Evolutionary conservation across 2,113 vertebrate genomes (phyloP).

Genomic region (Spea bombifrons): DNA sequence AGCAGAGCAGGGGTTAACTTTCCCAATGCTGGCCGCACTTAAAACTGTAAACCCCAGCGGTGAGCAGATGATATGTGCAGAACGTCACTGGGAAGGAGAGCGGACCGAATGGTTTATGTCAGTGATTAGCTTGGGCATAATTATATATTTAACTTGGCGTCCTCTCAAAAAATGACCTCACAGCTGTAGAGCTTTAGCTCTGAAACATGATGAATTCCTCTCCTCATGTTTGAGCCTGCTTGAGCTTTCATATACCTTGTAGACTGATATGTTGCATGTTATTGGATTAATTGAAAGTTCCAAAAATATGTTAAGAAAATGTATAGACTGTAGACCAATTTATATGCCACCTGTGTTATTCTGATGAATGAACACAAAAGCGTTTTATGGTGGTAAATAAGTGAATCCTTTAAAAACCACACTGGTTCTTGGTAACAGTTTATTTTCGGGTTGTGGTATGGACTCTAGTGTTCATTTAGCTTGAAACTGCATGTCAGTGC

Average conservation of each 20-base stretch:
- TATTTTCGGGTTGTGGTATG: too few relatives aligned
- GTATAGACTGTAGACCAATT: too few relatives aligned
- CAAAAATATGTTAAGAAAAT: too few relatives aligned
- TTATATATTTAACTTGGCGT: conserved; percentile 44
- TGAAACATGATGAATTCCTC: conserved; percentile 23
- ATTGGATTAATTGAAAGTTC: too few relatives aligned
- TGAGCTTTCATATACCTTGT: background rate
- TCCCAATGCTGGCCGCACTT: background rate
- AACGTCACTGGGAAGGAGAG: conserved; percentile 35
- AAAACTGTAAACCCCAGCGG: conserved; percentile 37
- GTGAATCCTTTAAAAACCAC: too few relatives aligned
- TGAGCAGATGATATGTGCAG: conserved; percentile 24
- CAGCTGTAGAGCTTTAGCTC: conserved; percentile 22
- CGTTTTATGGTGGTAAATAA: too few relatives aligned
- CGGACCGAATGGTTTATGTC: conserved; percentile 40
- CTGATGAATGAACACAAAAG: too few relatives aligned
- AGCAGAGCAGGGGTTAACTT: conserved; percentile 14
- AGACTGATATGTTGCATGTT: background rate
- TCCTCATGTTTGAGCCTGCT: background rate
- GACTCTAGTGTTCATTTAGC: too few relatives aligned
- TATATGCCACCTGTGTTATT: too few relatives aligned
- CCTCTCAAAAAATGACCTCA: conserved; percentile 32
- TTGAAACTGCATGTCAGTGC: too few relatives aligned
- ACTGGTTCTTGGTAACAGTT: too few relatives aligned
- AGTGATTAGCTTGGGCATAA: conserved; percentile 41